Conservation (phyloP, 2,888 invertebrate genomes). For the Hybos culiciformis region DNA sequence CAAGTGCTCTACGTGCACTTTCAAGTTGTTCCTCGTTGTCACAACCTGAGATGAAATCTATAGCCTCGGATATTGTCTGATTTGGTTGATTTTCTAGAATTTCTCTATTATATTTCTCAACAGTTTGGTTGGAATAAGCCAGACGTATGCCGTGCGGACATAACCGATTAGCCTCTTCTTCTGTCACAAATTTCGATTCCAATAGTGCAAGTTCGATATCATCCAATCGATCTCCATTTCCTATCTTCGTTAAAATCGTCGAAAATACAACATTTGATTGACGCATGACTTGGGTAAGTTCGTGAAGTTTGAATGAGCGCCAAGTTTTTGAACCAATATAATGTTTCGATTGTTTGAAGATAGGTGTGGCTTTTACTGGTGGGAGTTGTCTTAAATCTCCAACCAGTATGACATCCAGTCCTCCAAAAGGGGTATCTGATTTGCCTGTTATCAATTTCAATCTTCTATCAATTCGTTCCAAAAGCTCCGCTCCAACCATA, state of each 20-base stretch:
- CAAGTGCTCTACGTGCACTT: constrained; percentile 10
- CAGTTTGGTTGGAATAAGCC: constrained; percentile 12
- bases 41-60: constrained; percentile 10
- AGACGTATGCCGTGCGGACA: constrained; percentile 19
- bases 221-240: constrained; percentile 15
- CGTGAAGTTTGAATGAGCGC: constrained; percentile 21
- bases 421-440: constrained; percentile 22
- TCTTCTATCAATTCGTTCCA: constrained; percentile 20
- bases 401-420: constrained; percentile 25
- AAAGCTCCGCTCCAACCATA: constrained; percentile 24
- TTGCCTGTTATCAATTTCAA: constrained; percentile 25
- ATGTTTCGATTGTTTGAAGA: constrained; percentile 19
- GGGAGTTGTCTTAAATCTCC: constrained; percentile 29
- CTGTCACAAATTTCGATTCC: constrained; percentile 14
- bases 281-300: constrained; percentile 23
- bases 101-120: constrained; percentile 9
- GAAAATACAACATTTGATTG: constrained; percentile 23
- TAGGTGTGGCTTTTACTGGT: constrained; percentile 23
- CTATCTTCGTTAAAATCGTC: constrained; percentile 19
- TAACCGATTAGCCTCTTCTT: constrained; percentile 13
- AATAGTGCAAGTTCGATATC: constrained; percentile 13
- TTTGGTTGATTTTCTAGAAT: constrained; percentile 7
- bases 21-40: constrained; percentile 9
- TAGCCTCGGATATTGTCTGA: constrained; percentile 11
- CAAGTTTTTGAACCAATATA: constrained; percentile 19